A percentile compares a stretch with the other conserved stretches of the same genome.
Evolutionary conservation across 2,888 invertebrate species (phyloP).

Genomic region (Cybosia mesomella): DNA sequence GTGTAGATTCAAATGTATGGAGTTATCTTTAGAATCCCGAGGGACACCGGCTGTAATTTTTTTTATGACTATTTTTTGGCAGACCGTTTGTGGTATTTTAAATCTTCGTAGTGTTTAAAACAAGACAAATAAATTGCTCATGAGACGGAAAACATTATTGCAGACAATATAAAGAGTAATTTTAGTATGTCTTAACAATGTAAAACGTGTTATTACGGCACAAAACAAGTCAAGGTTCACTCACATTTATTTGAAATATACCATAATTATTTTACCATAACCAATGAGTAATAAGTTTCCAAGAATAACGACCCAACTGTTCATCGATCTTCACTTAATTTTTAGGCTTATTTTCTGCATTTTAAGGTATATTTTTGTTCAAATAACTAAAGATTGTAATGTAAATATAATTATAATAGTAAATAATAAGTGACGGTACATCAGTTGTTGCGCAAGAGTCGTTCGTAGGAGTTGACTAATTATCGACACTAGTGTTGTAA

Average conservation of each 20-base stretch:
- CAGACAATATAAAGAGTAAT: conserved; percentile 21
- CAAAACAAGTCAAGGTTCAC: conserved; percentile 51
- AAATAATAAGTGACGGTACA: conserved; percentile 53
- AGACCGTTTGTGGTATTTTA: too few relatives aligned
- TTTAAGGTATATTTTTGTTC: conserved; percentile 29
- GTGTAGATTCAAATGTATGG: too few relatives aligned
- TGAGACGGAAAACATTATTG: background rate
- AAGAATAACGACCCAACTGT: conserved; percentile 22
- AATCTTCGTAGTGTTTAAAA: too few relatives aligned
- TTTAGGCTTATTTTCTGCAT: background rate
- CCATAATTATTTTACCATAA: conserved; percentile 68
- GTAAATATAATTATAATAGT: conserved; percentile 13
- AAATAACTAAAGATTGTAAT: background rate
- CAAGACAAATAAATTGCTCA: too few relatives aligned
- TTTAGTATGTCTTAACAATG: conserved; percentile 31
- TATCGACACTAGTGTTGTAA: conserved; percentile 54
- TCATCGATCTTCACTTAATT: conserved; percentile 3
- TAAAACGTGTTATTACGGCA: conserved; percentile 34
- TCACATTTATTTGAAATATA: conserved; percentile 63
- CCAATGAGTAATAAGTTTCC: conserved; percentile 19
- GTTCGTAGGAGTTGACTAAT: conserved; percentile 52
- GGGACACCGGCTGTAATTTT: too few relatives aligned
- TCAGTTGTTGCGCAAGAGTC: conserved; percentile 51
- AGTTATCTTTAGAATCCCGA: too few relatives aligned
- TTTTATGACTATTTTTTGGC: too few relatives aligned